Evolutionary conservation across 2,888 invertebrate species (phyloP), one percentile per base, ranked within the genome.

Genomic region (Diloba caeruleocephala): DNA sequence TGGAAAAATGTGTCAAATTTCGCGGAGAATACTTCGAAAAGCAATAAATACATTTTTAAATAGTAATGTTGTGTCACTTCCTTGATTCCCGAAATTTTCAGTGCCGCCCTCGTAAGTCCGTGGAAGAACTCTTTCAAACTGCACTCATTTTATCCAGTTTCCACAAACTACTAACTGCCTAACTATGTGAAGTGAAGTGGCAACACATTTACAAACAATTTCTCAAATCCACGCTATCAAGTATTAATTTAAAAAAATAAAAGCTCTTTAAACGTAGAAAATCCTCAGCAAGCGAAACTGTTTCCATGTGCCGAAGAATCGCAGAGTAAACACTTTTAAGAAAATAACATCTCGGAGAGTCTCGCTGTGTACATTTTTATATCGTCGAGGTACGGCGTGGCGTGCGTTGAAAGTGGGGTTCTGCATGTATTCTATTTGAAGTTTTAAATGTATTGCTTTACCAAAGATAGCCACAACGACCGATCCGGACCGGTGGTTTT

Each of bases 271-370:
- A 54, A 55, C 15, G 46, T 4, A 23, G 33, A 49, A 59, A 60
- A 64, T 55, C 44, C 25, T 28, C 7, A 29, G 31, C 38, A 51
- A 52, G 41, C 12, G 12, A 28, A 56, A 48, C 50, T 52, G 54
- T 25, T 52, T 54, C 50, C 53, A 64, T 54, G 58, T 68, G 62
- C 60, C 58, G 59, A 39, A 57, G 62, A 60, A 73, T 65, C 57
- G 58, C 57, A 43, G 43, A 12, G 61, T 68, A 76, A 76, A 76
- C 75, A 75, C 67, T 79, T 71, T 79, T 72, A 78, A 78, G 75
- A 71, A 78, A 78, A 78, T 72, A 72, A 74, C 71, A 59, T 65
- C 63, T 33, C 38, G 36, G 23, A 14, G 34, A 57, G 51, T 55
- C 34, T 58, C 48, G 51, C 49, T 61, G 58, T 60, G 54, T 74